These are phyloP conservation scores for Drosophila murphyi DNA, from an alignment of 1,140 invertebrate species.

Conservation along the genomic window DNA sequence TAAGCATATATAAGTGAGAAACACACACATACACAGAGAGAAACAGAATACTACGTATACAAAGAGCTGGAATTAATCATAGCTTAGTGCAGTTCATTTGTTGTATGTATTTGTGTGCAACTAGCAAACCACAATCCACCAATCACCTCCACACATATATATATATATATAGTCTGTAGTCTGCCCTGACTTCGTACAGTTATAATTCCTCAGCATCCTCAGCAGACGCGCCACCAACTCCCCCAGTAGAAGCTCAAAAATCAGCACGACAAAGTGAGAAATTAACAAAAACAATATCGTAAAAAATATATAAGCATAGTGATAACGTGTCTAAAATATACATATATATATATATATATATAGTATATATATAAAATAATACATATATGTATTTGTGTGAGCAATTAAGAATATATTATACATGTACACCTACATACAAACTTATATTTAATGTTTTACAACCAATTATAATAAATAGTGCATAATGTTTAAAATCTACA, in stretches of 20 bases:
- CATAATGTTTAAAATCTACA: constrained; percentile 67
- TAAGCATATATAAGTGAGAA: background rate
- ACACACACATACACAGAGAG: background rate
- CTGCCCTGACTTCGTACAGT: constrained; percentile 10
- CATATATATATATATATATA: constrained; percentile 21
- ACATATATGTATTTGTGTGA: constrained; percentile 45
- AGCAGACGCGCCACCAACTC: background rate
- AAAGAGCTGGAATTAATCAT: background rate
- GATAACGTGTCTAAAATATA: constrained; percentile 51
- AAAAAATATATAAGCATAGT: constrained; percentile 41
- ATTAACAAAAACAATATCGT: background rate
- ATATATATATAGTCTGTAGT: constrained; percentile 10
- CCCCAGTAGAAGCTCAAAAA: constrained; percentile 44
- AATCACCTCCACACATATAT: constrained; percentile 1
- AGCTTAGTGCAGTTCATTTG: background rate
- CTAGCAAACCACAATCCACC: background rate
- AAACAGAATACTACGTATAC: background rate
- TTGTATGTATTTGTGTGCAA: background rate
- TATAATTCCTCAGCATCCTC: constrained; percentile 11
- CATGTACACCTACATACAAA: constrained; percentile 59
- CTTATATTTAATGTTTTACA: constrained; percentile 80
- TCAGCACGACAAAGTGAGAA: constrained; percentile 20
- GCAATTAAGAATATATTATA: constrained; percentile 58
- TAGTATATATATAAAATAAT: constrained; percentile 15
- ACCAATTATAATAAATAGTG: constrained; percentile 68